Evolutionary conservation across 2,888 invertebrate genomes (phyloP).

Genomic region (Ormyrus thymus): DNA sequence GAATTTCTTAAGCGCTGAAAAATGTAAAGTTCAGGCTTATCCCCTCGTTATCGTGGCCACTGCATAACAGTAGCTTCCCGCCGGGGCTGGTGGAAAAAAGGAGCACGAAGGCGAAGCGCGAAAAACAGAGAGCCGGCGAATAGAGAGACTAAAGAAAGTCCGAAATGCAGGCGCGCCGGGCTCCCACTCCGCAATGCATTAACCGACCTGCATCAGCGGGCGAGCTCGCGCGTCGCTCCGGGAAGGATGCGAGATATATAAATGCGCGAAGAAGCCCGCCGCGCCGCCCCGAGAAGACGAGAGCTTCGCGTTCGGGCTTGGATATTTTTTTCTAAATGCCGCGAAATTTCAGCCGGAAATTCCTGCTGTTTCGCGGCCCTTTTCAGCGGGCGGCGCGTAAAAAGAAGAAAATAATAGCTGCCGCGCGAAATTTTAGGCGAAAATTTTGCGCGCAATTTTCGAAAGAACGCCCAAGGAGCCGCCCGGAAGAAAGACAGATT

Average conservation of each 20-base stretch:
- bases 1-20: constrained; percentile 42
- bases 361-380: too few species aligned
- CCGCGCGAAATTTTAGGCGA: constrained; percentile 1
- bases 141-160: constrained; percentile 36
- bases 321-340: too few species aligned
- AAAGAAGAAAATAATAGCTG: background rate
- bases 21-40: constrained; percentile 50
- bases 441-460: background rate
- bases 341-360: too few species aligned
- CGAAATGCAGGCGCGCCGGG: too few species aligned
- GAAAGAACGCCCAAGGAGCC: background rate
- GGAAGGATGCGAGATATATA: constrained; percentile 40
- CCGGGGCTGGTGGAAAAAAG: background rate
- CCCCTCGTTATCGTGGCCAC: constrained; percentile 46
- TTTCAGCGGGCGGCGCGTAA: too few species aligned
- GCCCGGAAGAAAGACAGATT: constrained; percentile 8
- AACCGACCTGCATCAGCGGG: too few species aligned
- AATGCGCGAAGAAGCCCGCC: background rate
- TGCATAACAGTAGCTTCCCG: constrained; percentile 19
- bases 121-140: constrained; percentile 41
- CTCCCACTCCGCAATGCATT: too few species aligned
- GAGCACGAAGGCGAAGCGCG: background rate
- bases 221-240: background rate
- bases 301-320: too few species aligned
- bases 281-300: too few species aligned